Evolutionary conservation across 2,797 vertebrate species (phyloP), one percentile per base, ranked within the genome.

Genomic region (Enteromius anoplus): DNA sequence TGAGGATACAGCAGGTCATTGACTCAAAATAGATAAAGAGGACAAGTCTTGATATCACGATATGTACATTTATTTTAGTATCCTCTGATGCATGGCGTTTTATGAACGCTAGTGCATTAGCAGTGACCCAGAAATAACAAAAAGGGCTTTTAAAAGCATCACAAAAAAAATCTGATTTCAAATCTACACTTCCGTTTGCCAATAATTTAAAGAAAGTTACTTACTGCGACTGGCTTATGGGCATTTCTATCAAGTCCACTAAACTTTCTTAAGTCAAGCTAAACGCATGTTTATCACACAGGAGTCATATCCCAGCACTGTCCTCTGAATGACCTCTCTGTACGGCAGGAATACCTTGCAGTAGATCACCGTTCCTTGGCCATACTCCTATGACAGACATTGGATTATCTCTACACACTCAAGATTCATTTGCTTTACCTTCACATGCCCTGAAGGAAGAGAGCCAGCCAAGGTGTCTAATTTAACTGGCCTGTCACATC

Each of bases 351-450:
- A 73, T 55, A 58, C 4, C 34, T 45, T 42, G 81, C 34, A 53
- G 71, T 81, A 72, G 58, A 73, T 71, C 66, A 75, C 70, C 0
- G 42, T 19, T 80, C 55, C 32, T 40, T 45, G n/a, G 76, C 55
- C 80, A 51, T 82, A 37, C 42, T 26, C 14, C n/a, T 23, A 40
- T 3, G 78, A 76, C 53, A 65, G 78, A 77, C 7, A 5, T 64
- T 37, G 72, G 66, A 76, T 84, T 81, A 69, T 66, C 42, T 78
- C 79, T 84, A 42, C 69, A 58, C 26, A 47, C 42, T 66, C 65
- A 60, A 85, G 42, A 84, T 84, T 85, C 40, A 85, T 78, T 80
- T 83, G 66, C 80, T 83, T 82, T 83, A 86, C 80, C 85, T 86
- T 83, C 79, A 42, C 60, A 49, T 85, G 76, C 71, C 66, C 79